phyloP scores from a whole-genome alignment of 2,797 vertebrate genomes.

The Naso thynnoides region DNA sequence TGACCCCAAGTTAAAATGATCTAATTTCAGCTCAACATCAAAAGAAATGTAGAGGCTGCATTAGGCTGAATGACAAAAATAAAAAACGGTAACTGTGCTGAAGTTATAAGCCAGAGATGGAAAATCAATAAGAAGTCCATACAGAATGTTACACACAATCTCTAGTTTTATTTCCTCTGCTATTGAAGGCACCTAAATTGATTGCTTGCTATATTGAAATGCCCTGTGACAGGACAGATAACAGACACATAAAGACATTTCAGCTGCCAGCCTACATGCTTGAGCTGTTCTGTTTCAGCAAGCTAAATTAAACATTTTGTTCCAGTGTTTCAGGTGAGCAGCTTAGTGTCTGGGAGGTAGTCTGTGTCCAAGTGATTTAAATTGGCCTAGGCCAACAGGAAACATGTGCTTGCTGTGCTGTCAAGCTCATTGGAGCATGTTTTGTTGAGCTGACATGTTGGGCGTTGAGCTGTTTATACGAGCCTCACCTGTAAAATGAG shows the following conservation, averaged over 20 bases:
- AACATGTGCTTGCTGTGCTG: slow-evolving; percentile 3
- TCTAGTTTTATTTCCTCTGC: slow-evolving; percentile 8
- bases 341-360: slow-evolving; percentile 21
- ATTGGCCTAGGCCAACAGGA: neutral
- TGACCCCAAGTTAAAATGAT: slow-evolving; percentile 15
- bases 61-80: slow-evolving; percentile 11
- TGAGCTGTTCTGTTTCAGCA: slow-evolving; percentile 12
- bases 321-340: slow-evolving; percentile 13
- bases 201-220: slow-evolving; percentile 31
- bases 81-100: slow-evolving; percentile 5
- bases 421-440: neutral
- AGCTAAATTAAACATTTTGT: slow-evolving; percentile 1
- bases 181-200: slow-evolving; percentile 19
- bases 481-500: neutral
- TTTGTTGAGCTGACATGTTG: slow-evolving; percentile 1
- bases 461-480: neutral
- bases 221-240: slow-evolving; percentile 5
- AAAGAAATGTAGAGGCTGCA: neutral
- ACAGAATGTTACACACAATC: slow-evolving; percentile 15
- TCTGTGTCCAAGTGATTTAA: slow-evolving; percentile 18
- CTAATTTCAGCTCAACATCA: slow-evolving; percentile 10
- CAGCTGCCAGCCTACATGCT: slow-evolving; percentile 3
- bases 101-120: neutral
- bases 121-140: slow-evolving; percentile 39
- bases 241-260: slow-evolving; percentile 10